phyloP scores from a whole-genome alignment of 1,140 invertebrate species.

The Diachasmimorpha longicaudata region DNA sequence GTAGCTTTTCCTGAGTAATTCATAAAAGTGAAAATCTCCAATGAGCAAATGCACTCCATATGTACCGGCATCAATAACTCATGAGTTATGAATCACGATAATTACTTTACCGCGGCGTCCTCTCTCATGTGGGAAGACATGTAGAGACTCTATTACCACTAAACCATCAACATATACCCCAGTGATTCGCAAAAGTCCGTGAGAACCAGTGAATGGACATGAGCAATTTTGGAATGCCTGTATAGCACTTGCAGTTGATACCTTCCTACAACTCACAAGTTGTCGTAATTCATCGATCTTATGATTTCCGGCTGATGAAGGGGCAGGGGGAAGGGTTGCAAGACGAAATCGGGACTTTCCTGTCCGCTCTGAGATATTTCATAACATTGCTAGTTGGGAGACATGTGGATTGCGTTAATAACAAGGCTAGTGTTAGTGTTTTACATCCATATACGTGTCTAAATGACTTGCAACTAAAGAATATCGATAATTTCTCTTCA shows the following conservation, averaged over 20 bases:
- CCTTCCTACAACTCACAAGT: not conserved
- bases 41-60: too few species aligned
- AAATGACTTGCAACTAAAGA: too few species aligned
- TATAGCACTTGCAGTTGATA: not conserved
- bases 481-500: too few species aligned
- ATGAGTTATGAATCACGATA: not conserved
- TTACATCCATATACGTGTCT: too few species aligned
- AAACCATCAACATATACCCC: not conserved
- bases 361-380: not conserved
- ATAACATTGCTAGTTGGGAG: not conserved
- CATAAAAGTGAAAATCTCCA: too few species aligned
- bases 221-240: not conserved
- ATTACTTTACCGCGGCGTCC: not conserved
- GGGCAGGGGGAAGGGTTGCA: not conserved
- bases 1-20: too few species aligned
- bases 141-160: not conserved
- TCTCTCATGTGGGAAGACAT: not conserved
- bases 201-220: constrained; percentile 3
- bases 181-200: not conserved
- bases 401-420: not conserved
- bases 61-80: not conserved
- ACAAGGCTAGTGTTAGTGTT: too few species aligned
- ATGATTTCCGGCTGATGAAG: not conserved
- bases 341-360: not conserved
- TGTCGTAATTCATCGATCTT: constrained; percentile 8